phyloP scores from a whole-genome alignment of 2,797 vertebrate genomes.

The Myiotriccus ornatus region DNA sequence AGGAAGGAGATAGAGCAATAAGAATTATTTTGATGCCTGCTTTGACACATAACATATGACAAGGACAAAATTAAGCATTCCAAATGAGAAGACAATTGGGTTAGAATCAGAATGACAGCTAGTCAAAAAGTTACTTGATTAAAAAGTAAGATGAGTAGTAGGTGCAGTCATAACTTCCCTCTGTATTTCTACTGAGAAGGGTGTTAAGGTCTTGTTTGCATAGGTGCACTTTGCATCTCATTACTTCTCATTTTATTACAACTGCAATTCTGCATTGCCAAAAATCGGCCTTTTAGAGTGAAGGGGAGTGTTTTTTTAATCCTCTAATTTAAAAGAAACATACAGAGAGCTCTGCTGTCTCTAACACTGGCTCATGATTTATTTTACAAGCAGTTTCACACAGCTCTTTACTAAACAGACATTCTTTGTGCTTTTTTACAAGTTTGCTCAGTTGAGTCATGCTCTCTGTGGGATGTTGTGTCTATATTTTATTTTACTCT shows the following conservation, averaged over 20 bases:
- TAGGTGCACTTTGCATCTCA: slow-evolving; percentile 57
- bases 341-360: slow-evolving; percentile 53
- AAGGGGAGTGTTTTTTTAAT: slow-evolving; percentile 39
- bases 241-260: slow-evolving; percentile 41
- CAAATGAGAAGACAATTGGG: not conserved
- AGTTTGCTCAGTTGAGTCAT: slow-evolving; percentile 78
- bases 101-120: not conserved
- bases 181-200: not conserved
- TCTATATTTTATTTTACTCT: slow-evolving; percentile 74
- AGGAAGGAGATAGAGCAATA: not conserved
- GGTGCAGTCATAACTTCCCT: not conserved
- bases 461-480: slow-evolving; percentile 62
- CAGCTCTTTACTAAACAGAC: slow-evolving; percentile 68
- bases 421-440: slow-evolving; percentile 76
- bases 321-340: slow-evolving; percentile 64
- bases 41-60: not conserved
- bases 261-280: slow-evolving; percentile 34
- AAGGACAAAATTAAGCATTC: not conserved
- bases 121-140: not conserved
- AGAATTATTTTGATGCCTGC: not conserved
- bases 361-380: slow-evolving; percentile 63
- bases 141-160: not conserved
- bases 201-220: slow-evolving; percentile 37
- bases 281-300: slow-evolving; percentile 52
- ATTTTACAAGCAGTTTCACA: slow-evolving; percentile 74